phyloP scores from a whole-genome alignment of 2,797 vertebrate species.

The Tiaroga cobitis region DNA sequence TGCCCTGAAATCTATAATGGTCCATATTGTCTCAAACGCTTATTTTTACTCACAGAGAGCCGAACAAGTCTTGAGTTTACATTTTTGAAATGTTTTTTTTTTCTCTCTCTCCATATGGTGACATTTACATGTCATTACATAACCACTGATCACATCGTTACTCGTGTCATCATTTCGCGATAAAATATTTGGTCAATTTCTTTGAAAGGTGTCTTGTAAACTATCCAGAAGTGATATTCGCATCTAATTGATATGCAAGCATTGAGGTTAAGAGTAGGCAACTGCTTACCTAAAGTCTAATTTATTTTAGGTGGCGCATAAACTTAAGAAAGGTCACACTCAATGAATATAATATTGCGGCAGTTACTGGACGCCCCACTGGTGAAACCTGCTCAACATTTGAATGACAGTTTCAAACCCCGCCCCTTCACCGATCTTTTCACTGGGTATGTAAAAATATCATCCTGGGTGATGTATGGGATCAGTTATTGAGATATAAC shows the following conservation, averaged over 20 bases:
- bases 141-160: not conserved
- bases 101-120: not conserved
- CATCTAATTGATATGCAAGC: not conserved
- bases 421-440: slow-evolving; percentile 46
- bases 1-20: not conserved
- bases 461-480: not conserved
- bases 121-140: not conserved
- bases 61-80: not conserved
- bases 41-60: not conserved
- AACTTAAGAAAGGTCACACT: slow-evolving; percentile 54
- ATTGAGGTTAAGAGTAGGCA: not conserved
- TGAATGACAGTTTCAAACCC: slow-evolving; percentile 54
- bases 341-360: slow-evolving; percentile 58
- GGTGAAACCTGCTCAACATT: slow-evolving; percentile 42
- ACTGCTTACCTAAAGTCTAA: not conserved
- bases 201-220: not conserved
- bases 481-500: not conserved
- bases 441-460: slow-evolving; percentile 22
- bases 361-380: slow-evolving; percentile 53
- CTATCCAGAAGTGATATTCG: not conserved
- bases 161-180: not conserved
- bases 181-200: not conserved
- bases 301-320: slow-evolving; percentile 2
- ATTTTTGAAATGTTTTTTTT: not conserved
- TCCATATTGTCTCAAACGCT: not conserved